Conservation (phyloP, 2,113 vertebrate species). For the Mionectes macconnelli region DNA sequence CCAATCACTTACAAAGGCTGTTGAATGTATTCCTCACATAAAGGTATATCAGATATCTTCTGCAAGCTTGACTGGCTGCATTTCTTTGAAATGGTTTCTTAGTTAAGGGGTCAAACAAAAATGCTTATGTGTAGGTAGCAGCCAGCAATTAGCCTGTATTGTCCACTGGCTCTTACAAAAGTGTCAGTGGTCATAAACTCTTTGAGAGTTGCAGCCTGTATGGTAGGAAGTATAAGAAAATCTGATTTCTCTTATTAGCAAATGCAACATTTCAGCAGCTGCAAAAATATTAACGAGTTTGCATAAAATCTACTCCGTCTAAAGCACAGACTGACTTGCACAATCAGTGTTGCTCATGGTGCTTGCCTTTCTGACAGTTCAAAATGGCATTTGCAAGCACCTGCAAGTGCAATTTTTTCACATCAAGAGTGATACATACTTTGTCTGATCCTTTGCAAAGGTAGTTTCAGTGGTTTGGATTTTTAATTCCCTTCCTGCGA, state of each 20-base stretch:
- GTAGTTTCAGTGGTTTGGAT: neutral
- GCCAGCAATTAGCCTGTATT: neutral
- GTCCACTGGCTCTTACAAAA: neutral
- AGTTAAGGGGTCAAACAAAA: neutral
- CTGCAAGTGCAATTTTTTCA: neutral
- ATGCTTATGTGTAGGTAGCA: neutral
- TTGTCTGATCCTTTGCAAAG: neutral
- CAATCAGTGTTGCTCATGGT: neutral
- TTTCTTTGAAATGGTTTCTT: neutral
- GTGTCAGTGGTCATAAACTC: neutral
- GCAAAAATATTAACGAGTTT: neutral
- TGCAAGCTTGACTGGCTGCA: neutral
- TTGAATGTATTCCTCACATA: neutral
- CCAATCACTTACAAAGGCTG: neutral
- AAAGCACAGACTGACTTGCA: neutral
- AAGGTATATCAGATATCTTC: neutral
- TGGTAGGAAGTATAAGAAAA: neutral
- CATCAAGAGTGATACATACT: neutral
- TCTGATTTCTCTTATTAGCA: neutral
- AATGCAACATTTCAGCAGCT: neutral
- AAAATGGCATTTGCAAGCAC: neutral
- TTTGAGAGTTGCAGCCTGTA: neutral
- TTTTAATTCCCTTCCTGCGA: neutral
- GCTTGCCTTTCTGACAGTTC: neutral
- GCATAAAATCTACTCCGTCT: neutral